Conservation (phyloP, 2,888 invertebrate species). For the Tinea trinotella region DNA sequence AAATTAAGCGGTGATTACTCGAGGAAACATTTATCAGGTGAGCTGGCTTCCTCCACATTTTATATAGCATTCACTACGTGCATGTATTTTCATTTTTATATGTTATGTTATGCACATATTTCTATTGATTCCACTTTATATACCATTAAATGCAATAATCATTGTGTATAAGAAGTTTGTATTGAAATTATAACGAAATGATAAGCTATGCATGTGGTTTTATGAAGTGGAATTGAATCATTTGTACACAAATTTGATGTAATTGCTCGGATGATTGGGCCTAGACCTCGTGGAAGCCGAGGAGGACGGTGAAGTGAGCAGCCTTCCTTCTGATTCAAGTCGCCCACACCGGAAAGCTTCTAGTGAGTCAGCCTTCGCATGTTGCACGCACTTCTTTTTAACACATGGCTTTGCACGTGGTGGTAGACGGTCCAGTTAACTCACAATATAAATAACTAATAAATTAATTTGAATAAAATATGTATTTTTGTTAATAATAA, state of each 20-base stretch:
- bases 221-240: slow-evolving; percentile 22
- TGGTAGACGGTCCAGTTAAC: slow-evolving; percentile 27
- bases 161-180: no score
- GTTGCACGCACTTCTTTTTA: slow-evolving; percentile 2
- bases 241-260: slow-evolving; percentile 31
- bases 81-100: not conserved
- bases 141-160: not conserved
- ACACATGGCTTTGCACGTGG: slow-evolving; percentile 15
- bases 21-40: slow-evolving; percentile 70
- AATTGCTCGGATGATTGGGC: slow-evolving; percentile 35
- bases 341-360: slow-evolving; percentile 69
- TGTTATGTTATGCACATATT: slow-evolving; percentile 29
- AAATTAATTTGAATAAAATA: not conserved
- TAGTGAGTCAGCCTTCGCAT: slow-evolving; percentile 55
- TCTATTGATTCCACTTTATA: slow-evolving; percentile 1
- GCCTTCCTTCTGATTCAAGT: slow-evolving; percentile 47
- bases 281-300: slow-evolving; percentile 74
- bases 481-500: not conserved
- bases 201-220: not conserved
- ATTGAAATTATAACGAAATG: not conserved
- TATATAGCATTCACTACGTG: not conserved
- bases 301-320: slow-evolving; percentile 63
- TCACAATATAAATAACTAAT: slow-evolving; percentile 25
- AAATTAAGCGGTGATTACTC: slow-evolving; percentile 68
- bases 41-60: slow-evolving; percentile 29